Evolutionary conservation across 2,113 vertebrate species (phyloP), one percentile per base, ranked within the genome.

Genomic region (Microcebus lehilahytsara): DNA sequence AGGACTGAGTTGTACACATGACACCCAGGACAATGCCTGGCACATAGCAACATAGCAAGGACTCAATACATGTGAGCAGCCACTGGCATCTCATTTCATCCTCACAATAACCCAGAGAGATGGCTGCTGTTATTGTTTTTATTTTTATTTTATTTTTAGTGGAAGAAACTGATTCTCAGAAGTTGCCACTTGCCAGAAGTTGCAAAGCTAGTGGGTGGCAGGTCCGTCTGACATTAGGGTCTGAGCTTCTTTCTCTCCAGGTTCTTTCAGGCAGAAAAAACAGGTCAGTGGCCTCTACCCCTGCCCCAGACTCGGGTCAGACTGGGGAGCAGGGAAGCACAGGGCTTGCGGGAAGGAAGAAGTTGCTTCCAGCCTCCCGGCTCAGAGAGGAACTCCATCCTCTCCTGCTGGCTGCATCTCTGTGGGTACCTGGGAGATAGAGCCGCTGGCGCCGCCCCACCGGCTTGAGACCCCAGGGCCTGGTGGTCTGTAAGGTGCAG

Each of bases 1-100:
- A 16, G 46, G 71, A 32, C 0, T 30, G 74, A 64, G 37, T 51
- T 37, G 62, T 20, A 2, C 1, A 42, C 0, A 9, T 4, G 49
- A 62, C 8, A 25, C 51, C 71, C 20, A 7, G 32, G 8, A 23
- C 1, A 12, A 30, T 27, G 77, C 34, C 40, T 27, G 56, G 60
- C 6, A 16, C 27, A 19, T 3, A 32, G 58, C 58, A 23, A 16
- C 27, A 19, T 3, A 32, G 58, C 58, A 23, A 42, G 56, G 30
- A 32, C 51, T 62, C n/a, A 17, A 3, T 13, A 14, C 17, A 3
- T 16, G 5, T 2, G 25, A 79, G 85, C 9, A 40, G 27, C 89
- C 32, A 2, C 1, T 22, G 34, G 30, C 32, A 5, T 53, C 60
- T 89, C 37, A 30, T n/a, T 88, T 27, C 60, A 22, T 53, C 49